Conservation (phyloP, 1,140 invertebrate genomes). For the Protaetia brevitarsis region DNA sequence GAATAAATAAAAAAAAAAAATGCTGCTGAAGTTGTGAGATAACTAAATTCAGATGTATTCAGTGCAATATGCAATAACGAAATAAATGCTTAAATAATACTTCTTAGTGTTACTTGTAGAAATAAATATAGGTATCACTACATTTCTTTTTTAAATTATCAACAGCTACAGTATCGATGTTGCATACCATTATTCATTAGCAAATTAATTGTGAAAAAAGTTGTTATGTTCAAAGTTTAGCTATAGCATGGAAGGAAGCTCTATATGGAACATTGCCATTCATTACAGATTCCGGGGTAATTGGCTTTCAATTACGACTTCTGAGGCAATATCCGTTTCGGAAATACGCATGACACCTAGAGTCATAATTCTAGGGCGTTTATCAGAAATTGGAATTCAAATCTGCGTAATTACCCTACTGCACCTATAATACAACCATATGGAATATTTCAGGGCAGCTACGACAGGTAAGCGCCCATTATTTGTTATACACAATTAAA, state of each 20-base stretch:
- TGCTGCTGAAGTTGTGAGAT: no score
- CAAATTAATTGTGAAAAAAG: not conserved
- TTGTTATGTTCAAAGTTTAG: not conserved
- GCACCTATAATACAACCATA: not conserved
- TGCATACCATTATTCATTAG: not conserved
- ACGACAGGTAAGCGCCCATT: no score
- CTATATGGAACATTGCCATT: not conserved
- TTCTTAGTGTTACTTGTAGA: no score
- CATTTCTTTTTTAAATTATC: no score
- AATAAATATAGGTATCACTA: no score
- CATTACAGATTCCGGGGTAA: not conserved
- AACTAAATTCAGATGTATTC: no score
- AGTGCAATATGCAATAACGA: no score
- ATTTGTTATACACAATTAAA: no score
- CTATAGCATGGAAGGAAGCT: no score
- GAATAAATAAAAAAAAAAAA: no score
- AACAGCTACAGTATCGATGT: no score
- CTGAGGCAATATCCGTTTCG: conserved; percentile 4
- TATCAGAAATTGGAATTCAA: not conserved
- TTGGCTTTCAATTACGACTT: not conserved
- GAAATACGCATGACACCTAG: not conserved
- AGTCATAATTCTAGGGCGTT: not conserved
- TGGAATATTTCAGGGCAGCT: not conserved
- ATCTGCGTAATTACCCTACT: not conserved
- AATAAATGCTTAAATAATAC: no score